Evolutionary conservation across 2,888 invertebrate genomes (phyloP), one percentile per base, ranked within the genome.

Genomic region (Clostera curtula): DNA sequence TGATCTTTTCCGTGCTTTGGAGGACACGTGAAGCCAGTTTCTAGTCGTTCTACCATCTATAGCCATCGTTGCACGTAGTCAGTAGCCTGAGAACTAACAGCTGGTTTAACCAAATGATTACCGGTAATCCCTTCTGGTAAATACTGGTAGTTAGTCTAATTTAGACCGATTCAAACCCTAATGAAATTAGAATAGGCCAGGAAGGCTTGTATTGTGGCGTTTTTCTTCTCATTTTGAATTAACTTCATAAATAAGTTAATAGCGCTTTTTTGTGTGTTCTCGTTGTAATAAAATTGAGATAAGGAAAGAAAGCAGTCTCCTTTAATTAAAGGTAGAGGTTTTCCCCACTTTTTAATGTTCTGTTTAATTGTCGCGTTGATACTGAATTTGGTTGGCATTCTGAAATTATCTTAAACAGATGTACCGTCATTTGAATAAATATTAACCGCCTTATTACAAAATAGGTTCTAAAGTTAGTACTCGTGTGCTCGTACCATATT

Each of bases 251-350:
- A 74, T 74, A 75, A 75, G 75, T 72, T 70, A 70, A 77, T 64
- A 64, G 52, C 54, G 55, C 50, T 57, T 58, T 61, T 54, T 69
- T 68, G 72, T 58, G 63, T 71, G 74, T 75, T 76, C 70, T 74
- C 75, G 61, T 66, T 63, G 65, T 72, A 69, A 77, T 76, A 71
- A 76, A 71, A 71, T 65, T 66, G 56, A 51, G 70, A 73, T 75
- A 72, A 69, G 68, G 67, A 71, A 70, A 74, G 66, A 71, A 72
- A 70, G 57, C 73, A 67, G 66, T 50, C 55, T 50, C 53, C 50
- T 55, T n/a, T 66, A 74, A 79, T 75, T 79, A 77, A 73, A 70
- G 67, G 54, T 65, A 58, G 56, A 59, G 61, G 55, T 61, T 63
- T 61, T 57, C 48, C 54, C 62, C 61, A 56, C 62, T 56, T 56